Evolutionary conservation across 2,888 invertebrate species (phyloP).

Genomic region (Leptopterna dolabrata): DNA sequence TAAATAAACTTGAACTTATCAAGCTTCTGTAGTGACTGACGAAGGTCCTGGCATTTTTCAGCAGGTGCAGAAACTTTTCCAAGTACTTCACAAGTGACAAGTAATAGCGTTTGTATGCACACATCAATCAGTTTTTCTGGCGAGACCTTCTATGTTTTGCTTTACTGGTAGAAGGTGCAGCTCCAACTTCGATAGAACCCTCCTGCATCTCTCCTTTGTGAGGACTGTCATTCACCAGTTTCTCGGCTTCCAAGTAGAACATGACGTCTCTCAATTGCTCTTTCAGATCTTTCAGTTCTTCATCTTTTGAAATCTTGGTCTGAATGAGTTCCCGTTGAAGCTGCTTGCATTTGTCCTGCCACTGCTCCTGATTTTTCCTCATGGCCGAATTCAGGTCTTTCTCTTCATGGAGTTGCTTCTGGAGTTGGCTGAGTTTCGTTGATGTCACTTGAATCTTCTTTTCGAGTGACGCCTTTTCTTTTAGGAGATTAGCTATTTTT

Average conservation of each 20-base stretch:
- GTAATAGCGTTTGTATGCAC: no score
- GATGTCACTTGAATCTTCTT: conserved; percentile 75
- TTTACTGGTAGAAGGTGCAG: conserved; percentile 52
- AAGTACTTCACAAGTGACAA: no score
- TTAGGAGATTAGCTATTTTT: conserved; percentile 67
- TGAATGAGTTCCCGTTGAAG: conserved; percentile 70
- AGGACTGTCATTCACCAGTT: conserved; percentile 72
- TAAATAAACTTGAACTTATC: no score
- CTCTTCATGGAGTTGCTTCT: conserved; percentile 84
- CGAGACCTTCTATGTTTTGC: conserved; percentile 29
- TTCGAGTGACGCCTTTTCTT: conserved; percentile 78
- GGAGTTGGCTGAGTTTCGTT: conserved; percentile 74
- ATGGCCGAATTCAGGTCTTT: conserved; percentile 84
- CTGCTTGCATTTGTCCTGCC: conserved; percentile 74
- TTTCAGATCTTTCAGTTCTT: conserved; percentile 84
- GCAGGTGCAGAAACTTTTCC: no score
- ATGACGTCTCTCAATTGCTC: conserved; percentile 96
- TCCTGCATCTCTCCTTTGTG: conserved; percentile 73
- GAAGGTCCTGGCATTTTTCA: no score
- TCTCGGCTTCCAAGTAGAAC: conserved; percentile 94
- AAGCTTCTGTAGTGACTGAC: no score
- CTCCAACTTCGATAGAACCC: conserved; percentile 73
- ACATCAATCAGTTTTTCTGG: conserved; percentile 30
- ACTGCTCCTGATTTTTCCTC: conserved; percentile 79
- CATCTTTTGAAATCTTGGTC: conserved; percentile 66